Evolutionary conservation across 2,113 vertebrate species (phyloP).

Genomic region (Plectropomus leopardus): DNA sequence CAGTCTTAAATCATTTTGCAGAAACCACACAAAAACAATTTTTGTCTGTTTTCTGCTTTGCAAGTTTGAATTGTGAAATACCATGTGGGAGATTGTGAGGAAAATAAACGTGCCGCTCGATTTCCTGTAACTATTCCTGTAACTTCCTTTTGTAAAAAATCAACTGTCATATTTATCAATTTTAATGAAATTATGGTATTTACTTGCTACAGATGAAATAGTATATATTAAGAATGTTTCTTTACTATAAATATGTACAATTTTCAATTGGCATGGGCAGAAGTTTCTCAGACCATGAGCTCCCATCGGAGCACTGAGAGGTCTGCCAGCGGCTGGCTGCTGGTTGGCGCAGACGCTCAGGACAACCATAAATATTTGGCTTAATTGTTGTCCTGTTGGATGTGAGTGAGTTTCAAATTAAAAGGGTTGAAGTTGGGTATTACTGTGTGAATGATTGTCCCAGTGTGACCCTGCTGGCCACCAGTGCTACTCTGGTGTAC

Average conservation of each 20-base stretch:
- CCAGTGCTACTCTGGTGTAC: not conserved
- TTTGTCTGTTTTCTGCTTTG: not conserved
- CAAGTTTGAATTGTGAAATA: too few relatives aligned
- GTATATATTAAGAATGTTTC: too few relatives aligned
- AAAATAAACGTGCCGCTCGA: too few relatives aligned
- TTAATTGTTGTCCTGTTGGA: slow-evolving; percentile 11
- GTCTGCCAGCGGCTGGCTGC: not conserved
- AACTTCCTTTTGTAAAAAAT: too few relatives aligned
- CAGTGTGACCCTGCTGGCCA: slow-evolving; percentile 13
- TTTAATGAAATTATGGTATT: too few relatives aligned
- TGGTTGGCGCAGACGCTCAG: slow-evolving; percentile 18
- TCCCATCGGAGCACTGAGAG: not conserved
- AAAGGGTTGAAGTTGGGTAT: slow-evolving; percentile 9
- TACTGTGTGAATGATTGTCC: slow-evolving; percentile 26
- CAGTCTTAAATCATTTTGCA: not conserved
- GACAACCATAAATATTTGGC: slow-evolving; percentile 27
- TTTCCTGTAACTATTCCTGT: too few relatives aligned
- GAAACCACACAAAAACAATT: not conserved
- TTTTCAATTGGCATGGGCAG: too few relatives aligned
- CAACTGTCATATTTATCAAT: too few relatives aligned
- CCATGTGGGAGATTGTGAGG: too few relatives aligned
- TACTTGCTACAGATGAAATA: too few relatives aligned
- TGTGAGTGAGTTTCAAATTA: slow-evolving; percentile 1
- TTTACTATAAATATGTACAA: too few relatives aligned
- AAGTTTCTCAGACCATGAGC: not conserved